Evolutionary conservation across 2,797 vertebrate species (phyloP).

Genomic region (Epinephelus malabaricus): DNA sequence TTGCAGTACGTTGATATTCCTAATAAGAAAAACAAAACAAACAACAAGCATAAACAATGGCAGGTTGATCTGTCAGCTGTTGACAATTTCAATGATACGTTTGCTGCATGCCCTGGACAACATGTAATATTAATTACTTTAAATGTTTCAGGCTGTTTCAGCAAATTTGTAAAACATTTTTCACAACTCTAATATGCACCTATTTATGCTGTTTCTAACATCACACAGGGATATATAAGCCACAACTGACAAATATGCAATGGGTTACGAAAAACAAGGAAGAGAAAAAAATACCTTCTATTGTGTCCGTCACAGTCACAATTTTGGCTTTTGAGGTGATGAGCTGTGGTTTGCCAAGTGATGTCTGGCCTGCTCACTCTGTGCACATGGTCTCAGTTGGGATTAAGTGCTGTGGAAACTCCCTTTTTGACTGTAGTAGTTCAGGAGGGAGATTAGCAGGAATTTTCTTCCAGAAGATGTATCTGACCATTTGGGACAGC

Average conservation of each 20-base stretch:
- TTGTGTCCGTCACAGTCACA: not conserved
- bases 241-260: constrained; percentile 1
- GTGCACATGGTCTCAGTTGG: too few relatives aligned
- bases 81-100: too few relatives aligned
- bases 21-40: not conserved
- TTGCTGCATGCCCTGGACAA: too few relatives aligned
- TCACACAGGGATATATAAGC: not conserved
- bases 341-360: not conserved
- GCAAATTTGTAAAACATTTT: too few relatives aligned
- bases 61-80: too few relatives aligned
- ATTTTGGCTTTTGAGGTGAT: not conserved
- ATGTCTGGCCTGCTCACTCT: too few relatives aligned
- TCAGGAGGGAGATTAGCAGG: not conserved
- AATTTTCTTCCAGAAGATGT: not conserved
- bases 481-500: not conserved
- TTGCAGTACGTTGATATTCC: not conserved
- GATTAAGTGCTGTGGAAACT: not conserved
- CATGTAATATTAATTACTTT: too few relatives aligned
- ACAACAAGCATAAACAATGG: too few relatives aligned
- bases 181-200: not conserved
- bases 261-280: not conserved
- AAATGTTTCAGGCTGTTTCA: too few relatives aligned
- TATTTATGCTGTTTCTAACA: not conserved
- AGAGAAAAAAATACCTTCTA: not conserved
- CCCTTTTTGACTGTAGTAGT: not conserved